A percentile compares a stretch with the other conserved stretches of the same genome.
Conservation (phyloP, 2,113 vertebrate species). For the Datnioides undecimradiatus region DNA sequence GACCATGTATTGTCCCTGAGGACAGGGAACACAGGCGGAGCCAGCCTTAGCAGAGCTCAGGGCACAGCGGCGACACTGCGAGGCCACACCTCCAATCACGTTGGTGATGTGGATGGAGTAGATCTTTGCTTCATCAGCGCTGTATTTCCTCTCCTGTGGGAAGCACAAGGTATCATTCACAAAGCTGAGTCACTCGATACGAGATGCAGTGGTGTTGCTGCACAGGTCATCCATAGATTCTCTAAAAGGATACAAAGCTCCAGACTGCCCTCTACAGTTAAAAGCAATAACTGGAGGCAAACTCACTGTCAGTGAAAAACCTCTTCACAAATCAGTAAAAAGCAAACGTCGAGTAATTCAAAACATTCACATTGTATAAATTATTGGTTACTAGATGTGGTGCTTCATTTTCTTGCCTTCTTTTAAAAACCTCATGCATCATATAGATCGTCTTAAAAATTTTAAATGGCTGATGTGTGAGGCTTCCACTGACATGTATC, state of each 20-base stretch:
- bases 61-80: slow-evolving; percentile 90
- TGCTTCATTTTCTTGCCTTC: background rate
- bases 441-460: background rate
- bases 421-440: background rate
- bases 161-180: background rate
- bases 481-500: background rate
- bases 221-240: background rate
- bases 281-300: background rate
- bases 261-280: slow-evolving; percentile 59
- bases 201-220: background rate
- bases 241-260: background rate
- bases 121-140: slow-evolving; percentile 89
- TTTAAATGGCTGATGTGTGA: background rate
- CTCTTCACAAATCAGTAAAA: background rate
- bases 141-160: slow-evolving; percentile 88
- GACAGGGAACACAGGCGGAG: slow-evolving; percentile 90
- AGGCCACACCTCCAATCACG: slow-evolving; percentile 90
- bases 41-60: slow-evolving; percentile 67
- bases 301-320: background rate
- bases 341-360: background rate
- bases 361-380: background rate
- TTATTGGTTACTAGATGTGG: background rate
- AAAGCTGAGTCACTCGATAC: background rate
- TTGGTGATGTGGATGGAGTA: slow-evolving; percentile 94
- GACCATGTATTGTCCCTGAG: slow-evolving; percentile 87